Evolutionary conservation across 2,113 vertebrate species (phyloP).

Genomic region (Rhodinocichla rosea): DNA sequence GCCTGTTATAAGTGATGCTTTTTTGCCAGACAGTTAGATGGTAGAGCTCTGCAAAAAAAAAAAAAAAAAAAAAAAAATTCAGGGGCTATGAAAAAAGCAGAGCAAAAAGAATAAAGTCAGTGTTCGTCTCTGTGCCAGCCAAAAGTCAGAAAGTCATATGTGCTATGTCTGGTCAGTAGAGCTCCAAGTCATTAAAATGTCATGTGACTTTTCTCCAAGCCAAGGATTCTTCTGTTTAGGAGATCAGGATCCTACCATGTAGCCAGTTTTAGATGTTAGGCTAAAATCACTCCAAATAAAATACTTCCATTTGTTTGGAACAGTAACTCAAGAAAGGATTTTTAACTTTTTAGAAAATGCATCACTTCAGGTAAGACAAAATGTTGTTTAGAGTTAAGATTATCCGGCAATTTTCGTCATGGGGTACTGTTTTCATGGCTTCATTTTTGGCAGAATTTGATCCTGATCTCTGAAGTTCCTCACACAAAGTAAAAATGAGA

Average conservation of each 20-base stretch:
- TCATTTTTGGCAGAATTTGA: not conserved
- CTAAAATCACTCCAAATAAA: not conserved
- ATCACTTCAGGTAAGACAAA: not conserved
- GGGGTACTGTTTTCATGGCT: not conserved
- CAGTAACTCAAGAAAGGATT: not conserved
- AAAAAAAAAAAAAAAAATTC: not conserved
- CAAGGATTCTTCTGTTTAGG: conserved; percentile 22
- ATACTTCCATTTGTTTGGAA: not conserved
- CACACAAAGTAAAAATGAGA: not conserved
- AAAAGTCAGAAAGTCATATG: conserved; percentile 30
- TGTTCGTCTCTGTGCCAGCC: not conserved
- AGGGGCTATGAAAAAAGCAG: not conserved
- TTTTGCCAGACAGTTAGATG: not conserved
- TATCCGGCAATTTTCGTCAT: not conserved
- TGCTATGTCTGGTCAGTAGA: not conserved
- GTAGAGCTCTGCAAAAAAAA: not conserved
- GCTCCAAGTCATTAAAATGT: not conserved
- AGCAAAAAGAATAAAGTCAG: not conserved
- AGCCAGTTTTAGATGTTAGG: not conserved
- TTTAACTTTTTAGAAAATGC: not conserved
- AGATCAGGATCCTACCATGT: not conserved
- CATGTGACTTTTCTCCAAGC: conserved; percentile 19
- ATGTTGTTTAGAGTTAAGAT: not conserved
- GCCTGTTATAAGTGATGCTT: not conserved
- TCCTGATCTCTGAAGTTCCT: not conserved